Conservation (phyloP, 2,888 invertebrate species). For the Orchesella flavescens region DNA sequence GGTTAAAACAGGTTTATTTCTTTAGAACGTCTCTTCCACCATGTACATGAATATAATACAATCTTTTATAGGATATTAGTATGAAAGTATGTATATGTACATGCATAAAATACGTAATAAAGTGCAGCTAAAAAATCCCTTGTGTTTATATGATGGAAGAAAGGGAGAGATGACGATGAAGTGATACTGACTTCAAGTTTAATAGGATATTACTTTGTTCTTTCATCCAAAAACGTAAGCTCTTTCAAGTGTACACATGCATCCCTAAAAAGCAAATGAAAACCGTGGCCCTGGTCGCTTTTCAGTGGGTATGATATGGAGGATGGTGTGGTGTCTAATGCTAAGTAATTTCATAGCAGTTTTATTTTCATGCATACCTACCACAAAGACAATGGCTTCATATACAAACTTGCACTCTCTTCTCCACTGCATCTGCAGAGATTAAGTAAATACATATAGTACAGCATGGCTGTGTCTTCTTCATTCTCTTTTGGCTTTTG, state of each 20-base stretch:
- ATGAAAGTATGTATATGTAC: background rate
- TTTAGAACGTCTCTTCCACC: constrained; percentile 34
- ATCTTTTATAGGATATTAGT: background rate
- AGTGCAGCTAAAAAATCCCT: constrained; percentile 1
- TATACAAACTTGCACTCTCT: background rate
- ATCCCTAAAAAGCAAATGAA: background rate
- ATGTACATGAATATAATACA: constrained; percentile 13
- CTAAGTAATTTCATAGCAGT: too few species aligned
- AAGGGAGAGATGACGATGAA: constrained; percentile 10
- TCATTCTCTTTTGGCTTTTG: constrained; percentile 10
- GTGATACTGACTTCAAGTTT: constrained; percentile 25
- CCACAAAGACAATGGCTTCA: too few species aligned
- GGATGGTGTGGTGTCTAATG: too few species aligned
- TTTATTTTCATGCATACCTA: too few species aligned
- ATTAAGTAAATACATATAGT: background rate
- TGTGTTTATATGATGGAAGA: background rate
- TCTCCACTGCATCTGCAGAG: background rate
- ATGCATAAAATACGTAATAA: constrained; percentile 42
- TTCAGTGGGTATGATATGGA: background rate
- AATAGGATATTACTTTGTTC: constrained; percentile 26
- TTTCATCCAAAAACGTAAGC: constrained; percentile 5
- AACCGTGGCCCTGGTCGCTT: background rate
- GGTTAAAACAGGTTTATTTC: constrained; percentile 55
- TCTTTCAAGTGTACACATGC: constrained; percentile 14
- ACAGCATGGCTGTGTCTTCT: too few species aligned